Percentiles rank a stretch among this genome's conserved stretches.
Conservation (phyloP, 2,888 invertebrate genomes). For the Agriopis leucophaearia region DNA sequence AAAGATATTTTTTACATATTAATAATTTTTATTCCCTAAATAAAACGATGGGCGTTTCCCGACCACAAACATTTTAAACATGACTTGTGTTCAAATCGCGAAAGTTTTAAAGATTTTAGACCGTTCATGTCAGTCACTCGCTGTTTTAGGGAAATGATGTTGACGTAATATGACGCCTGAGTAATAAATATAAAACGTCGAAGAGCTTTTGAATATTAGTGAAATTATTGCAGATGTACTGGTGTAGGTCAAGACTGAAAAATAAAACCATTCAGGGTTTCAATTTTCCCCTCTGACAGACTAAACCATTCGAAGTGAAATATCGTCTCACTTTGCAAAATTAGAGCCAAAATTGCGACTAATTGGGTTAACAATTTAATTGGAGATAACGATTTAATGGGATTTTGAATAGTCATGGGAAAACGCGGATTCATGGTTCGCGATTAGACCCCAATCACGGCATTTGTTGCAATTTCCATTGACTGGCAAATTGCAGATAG, state of each 20-base stretch:
- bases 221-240: too few relatives aligned
- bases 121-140: too few relatives aligned
- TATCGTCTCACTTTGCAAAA: slow-evolving; percentile 58
- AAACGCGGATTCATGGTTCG: slow-evolving; percentile 65
- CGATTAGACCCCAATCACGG: slow-evolving; percentile 80
- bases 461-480: slow-evolving; percentile 82
- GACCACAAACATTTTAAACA: too few relatives aligned
- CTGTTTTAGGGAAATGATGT: too few relatives aligned
- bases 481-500: slow-evolving; percentile 80
- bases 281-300: slow-evolving; percentile 58
- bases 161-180: too few relatives aligned
- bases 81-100: too few relatives aligned
- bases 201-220: not conserved
- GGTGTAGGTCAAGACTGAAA: too few relatives aligned
- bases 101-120: too few relatives aligned
- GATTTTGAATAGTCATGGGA: slow-evolving; percentile 81
- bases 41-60: too few relatives aligned
- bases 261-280: too few relatives aligned
- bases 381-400: slow-evolving; percentile 76
- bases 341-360: slow-evolving; percentile 41
- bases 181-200: not conserved
- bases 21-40: too few relatives aligned
- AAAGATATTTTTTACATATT: too few relatives aligned
- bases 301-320: slow-evolving; percentile 67
- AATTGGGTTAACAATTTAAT: slow-evolving; percentile 66